Base-by-base conservation (phyloP, 2,113 vertebrate genomes). In the Rhynchomys soricoides region DNA sequence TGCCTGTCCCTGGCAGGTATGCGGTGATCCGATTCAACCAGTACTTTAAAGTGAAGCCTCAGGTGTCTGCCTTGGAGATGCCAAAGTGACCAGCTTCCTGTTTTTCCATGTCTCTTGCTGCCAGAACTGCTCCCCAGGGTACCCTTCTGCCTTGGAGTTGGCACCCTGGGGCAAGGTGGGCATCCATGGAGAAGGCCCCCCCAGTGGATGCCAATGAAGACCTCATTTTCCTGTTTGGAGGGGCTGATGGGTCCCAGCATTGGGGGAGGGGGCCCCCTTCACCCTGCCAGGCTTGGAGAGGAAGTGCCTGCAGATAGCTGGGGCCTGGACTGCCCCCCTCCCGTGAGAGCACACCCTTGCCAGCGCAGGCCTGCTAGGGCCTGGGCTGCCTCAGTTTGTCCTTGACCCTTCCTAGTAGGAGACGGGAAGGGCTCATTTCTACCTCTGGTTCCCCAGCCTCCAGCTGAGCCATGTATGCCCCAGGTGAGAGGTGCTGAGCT, bases 31-130 rank as follows among this genome's bases (percentile, higher is more conserved):
- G 99, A 96, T 99, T 99, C 98, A 99, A 99, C 97, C 99, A 99
- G 96, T 99, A 99, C 99, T 99, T 99, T 98, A 99, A 99, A 98
- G 99, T 99, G 98, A 99, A 99, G 98, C 99, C 99, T 21, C 97
- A 98, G n/a, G 99, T 99, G 97, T 98, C 98, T 91, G 99, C 99
- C 94, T 98, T 99, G 96, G 98, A 99, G 98, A 97, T 98, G 97
- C 98, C 99, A 81, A 99, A 99, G 95, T 99, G 99, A 99, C 31
- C 43, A 52, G 91, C 95, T 37, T 73, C 77, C 78, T 95, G 1
- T 5, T 43, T 73, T 16, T 86, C 17, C 48, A 34, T 19, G 8
- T 83, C 91, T 48, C 88, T 78, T 66, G 52, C 52, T 45, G 85
- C 86, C 45, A 74, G 59, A 75, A 71, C 50, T 68, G 40, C 8